Conservation (phyloP, 2,797 vertebrate genomes). For the Erithacus rubecula region DNA sequence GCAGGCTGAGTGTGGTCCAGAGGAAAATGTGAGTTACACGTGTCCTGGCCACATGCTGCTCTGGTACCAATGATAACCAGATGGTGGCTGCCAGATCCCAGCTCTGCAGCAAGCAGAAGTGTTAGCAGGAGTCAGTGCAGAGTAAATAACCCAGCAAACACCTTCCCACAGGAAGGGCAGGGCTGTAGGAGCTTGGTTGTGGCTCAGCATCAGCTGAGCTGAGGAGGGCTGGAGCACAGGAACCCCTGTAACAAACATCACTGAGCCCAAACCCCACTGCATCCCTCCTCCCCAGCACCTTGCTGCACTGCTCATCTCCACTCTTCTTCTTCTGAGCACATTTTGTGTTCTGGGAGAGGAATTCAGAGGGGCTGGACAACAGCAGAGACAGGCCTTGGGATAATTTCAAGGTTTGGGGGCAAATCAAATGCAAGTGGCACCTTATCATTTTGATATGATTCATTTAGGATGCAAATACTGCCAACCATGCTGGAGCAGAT, state of each 20-base stretch:
- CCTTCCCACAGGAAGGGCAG: accelerated
- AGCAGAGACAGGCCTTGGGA: not conserved
- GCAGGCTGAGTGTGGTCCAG: conserved; percentile 45
- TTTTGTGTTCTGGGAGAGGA: not conserved
- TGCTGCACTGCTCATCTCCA: not conserved
- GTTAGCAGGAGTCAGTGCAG: not conserved
- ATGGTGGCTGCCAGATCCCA: conserved; percentile 24
- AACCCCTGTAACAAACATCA: accelerated
- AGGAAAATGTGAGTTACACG: conserved; percentile 60
- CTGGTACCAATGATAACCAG: conserved; percentile 50
- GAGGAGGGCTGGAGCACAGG: not conserved
- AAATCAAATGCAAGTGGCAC: not conserved
- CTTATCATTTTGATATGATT: not conserved
- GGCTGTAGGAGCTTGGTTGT: not conserved
- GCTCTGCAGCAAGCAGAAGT: not conserved
- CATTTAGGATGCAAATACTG: not conserved
- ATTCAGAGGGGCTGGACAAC: not conserved
- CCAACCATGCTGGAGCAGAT: not conserved
- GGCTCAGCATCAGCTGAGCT: not conserved
- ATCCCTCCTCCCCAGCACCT: not conserved
- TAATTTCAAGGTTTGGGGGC: not conserved
- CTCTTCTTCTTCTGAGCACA: not conserved
- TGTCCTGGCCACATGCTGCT: conserved; percentile 28
- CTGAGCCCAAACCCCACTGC: not conserved
- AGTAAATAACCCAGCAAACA: not conserved